A percentile compares a stretch with the other conserved stretches of the same genome.
phyloP scores from a whole-genome alignment of 2,113 vertebrate genomes.

The Chaetodon trifascialis region DNA sequence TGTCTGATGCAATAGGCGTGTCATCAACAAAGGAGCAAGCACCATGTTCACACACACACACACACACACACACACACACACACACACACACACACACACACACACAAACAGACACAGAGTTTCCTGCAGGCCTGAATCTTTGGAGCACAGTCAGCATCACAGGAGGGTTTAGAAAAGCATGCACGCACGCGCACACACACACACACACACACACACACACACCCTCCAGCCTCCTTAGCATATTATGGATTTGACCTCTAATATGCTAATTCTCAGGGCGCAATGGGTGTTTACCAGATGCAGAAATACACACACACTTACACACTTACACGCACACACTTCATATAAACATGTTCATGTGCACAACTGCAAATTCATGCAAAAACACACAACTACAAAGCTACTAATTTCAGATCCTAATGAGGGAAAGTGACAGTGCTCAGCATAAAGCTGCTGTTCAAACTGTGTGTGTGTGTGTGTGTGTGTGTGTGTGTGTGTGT shows the following conservation, averaged over 20 bases:
- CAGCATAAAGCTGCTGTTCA: constrained; percentile 29
- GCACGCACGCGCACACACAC: constrained; percentile 21
- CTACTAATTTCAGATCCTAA: constrained; percentile 23
- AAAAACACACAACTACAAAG: constrained; percentile 19
- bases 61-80: neutral
- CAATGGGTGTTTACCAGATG: constrained; percentile 47
- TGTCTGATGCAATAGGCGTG: constrained; percentile 50
- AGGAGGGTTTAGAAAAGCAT: constrained; percentile 13
- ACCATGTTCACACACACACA: too few species aligned
- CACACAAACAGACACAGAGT: neutral
- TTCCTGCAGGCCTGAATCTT: constrained; percentile 50
- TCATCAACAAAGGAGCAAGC: constrained; percentile 50
- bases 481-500: neutral
- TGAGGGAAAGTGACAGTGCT: constrained; percentile 18
- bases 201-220: constrained; percentile 33
- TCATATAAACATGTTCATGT: neutral
- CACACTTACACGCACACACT: constrained; percentile 8
- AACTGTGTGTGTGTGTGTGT: neutral
- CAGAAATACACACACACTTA: constrained; percentile 18
- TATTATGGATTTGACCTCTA: constrained; percentile 73
- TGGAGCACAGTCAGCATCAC: constrained; percentile 43
- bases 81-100: too few species aligned
- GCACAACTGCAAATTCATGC: constrained; percentile 21
- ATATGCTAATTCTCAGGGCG: constrained; percentile 59
- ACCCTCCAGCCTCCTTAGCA: constrained; percentile 37